Base-by-base conservation (phyloP, 2,797 vertebrate species). In the Petrocephalus sullivani region DNA sequence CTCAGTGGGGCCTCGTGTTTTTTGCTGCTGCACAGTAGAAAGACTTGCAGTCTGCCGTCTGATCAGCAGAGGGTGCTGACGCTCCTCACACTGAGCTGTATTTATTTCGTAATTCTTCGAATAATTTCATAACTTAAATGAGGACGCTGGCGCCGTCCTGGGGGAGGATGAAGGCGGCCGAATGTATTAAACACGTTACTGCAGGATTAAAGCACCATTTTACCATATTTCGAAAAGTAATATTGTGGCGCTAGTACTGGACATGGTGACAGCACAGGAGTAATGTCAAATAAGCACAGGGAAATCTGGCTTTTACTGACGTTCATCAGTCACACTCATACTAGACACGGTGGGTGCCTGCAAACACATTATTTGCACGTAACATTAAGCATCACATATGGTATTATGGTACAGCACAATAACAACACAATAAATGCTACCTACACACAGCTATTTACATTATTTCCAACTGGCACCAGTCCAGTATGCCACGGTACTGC, bases 31-130 rank as follows among this genome's bases (percentile, higher is more conserved):
- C 21, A 64, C 21, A 64, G 61, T 28, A 23, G 23, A 64, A 28
- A n/a, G 23, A 28, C 9, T 37, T 84, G 78, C 21, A 83, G 53
- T 87, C 9, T 33, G 3, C 5, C 16, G 56, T 81, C 3, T 41
- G 49, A 4, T 54, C 87, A 78, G 23, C 33, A 87, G 87, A 53
- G 87, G 53, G 49, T 87, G 87, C 87, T 78, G 61, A 23, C 49
- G 21, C 51, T 75, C 86, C 61, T 87, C 21, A 23, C 67, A 75
- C 67, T 75, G 12, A 41, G 12, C 33, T 75, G 67, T 19, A 37
- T 41, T 41, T 41, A 41, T 41, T 41, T 41, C 37, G 14, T 19
- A 21, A 88, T 83, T 53, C 28, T 23, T 16, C 10, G 75, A 57
- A 21, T 7, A 53, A 51, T 58, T 60, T 84, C 58, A 84, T 51